Conservation (phyloP, 2,797 vertebrate genomes). For the Jordanella pulchra region DNA sequence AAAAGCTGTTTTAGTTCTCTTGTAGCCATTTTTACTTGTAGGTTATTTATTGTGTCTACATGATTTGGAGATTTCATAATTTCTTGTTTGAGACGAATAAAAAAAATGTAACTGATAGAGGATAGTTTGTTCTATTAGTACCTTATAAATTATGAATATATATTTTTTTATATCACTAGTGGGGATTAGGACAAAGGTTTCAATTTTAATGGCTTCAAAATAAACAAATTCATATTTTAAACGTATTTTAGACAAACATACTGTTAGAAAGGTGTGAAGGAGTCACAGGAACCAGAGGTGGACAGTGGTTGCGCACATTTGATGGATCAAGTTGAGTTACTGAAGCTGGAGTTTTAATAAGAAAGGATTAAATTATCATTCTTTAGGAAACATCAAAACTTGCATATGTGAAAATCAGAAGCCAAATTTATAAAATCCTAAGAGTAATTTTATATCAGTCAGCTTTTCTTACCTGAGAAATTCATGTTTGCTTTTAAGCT, state of each 20-base stretch:
- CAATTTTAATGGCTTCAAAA: background rate
- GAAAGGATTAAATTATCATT: background rate
- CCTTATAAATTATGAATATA: background rate
- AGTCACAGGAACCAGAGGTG: background rate
- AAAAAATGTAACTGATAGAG: too few relatives aligned
- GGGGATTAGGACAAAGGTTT: background rate
- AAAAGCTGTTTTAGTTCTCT: background rate
- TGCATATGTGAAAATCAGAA: background rate
- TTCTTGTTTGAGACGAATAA: too few relatives aligned
- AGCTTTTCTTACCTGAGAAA: slow-evolving; percentile 65
- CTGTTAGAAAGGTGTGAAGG: slow-evolving; percentile 26
- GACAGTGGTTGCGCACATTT: slow-evolving; percentile 8
- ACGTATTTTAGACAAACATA: slow-evolving; percentile 9
- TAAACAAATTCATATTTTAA: background rate
- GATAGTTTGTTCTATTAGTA: too few relatives aligned
- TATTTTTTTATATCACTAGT: background rate
- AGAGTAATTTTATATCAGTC: background rate
- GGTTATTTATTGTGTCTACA: background rate
- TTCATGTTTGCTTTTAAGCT: slow-evolving; percentile 68
- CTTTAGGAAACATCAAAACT: background rate
- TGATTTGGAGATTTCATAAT: too few relatives aligned
- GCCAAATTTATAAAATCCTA: background rate
- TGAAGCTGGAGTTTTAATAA: slow-evolving; percentile 9
- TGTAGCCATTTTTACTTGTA: background rate
- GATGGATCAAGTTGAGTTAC: slow-evolving; percentile 13